phyloP scores from a whole-genome alignment of 2,797 vertebrate species.

The Gallirallus australis region DNA sequence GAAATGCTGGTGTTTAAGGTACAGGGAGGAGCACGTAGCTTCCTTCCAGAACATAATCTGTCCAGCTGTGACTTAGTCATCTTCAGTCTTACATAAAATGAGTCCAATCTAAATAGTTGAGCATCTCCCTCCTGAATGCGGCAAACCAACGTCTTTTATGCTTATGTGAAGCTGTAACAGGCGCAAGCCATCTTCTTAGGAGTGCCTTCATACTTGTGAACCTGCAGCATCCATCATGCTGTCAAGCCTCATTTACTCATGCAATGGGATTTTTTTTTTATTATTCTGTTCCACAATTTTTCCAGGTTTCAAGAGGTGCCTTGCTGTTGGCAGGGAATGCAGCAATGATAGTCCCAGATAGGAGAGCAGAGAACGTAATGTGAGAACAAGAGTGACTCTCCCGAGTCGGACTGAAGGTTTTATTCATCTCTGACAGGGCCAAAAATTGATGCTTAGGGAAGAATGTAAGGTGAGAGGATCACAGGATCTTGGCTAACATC shows the following conservation, averaged over 20 bases:
- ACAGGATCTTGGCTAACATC: constrained; percentile 1
- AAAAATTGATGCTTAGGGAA: constrained; percentile 28
- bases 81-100: constrained; percentile 44
- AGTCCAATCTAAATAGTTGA: constrained; percentile 22
- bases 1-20: constrained; percentile 41
- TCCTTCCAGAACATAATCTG: constrained; percentile 54
- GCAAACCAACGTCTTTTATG: constrained; percentile 19
- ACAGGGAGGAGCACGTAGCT: not conserved
- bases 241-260: constrained; percentile 56
- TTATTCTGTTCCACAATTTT: not conserved
- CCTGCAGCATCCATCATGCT: constrained; percentile 62
- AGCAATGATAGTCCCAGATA: not conserved
- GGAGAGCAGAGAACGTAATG: not conserved
- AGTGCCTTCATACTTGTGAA: constrained; percentile 52
- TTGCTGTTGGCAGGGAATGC: constrained; percentile 29
- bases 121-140: constrained; percentile 55
- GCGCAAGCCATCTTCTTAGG: not conserved
- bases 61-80: constrained; percentile 64
- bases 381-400: constrained; percentile 36
- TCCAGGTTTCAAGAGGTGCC: constrained; percentile 39
- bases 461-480: constrained; percentile 28
- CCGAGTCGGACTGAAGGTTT: constrained; percentile 8
- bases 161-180: constrained; percentile 33
- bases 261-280: not conserved
- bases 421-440: constrained; percentile 6